phyloP scores from a whole-genome alignment of 2,888 invertebrate species.

The Yponomeuta plumbellus region DNA sequence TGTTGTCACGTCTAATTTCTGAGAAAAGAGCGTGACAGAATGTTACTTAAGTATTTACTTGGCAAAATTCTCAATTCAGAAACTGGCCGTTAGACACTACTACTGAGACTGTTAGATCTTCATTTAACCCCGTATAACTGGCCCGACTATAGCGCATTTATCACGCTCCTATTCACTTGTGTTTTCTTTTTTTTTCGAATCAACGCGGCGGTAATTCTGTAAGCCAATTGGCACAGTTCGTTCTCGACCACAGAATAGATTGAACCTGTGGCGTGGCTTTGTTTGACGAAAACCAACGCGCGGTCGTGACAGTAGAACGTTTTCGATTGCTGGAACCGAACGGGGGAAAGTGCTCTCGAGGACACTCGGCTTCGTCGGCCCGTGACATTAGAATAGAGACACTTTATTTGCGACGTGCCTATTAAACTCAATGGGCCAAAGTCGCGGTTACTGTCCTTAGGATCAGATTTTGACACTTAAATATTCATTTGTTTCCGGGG shows the following conservation, averaged over 20 bases:
- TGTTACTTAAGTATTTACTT: too few relatives aligned
- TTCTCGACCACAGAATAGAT: slow-evolving; percentile 8
- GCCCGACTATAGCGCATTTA: not conserved
- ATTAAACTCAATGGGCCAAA: not conserved
- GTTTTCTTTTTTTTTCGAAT: not conserved
- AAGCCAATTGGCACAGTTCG: slow-evolving; percentile 2
- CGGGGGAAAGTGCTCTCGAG: slow-evolving; percentile 50
- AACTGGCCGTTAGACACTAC: not conserved
- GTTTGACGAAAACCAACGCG: slow-evolving; percentile 24
- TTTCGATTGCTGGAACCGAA: slow-evolving; percentile 43
- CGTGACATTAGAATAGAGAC: slow-evolving; percentile 32
- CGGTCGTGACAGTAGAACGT: slow-evolving; percentile 37
- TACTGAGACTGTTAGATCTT: not conserved
- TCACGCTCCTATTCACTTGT: not conserved
- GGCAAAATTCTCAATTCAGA: too few relatives aligned
- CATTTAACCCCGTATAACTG: not conserved
- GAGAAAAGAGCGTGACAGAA: too few relatives aligned
- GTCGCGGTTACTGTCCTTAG: not conserved
- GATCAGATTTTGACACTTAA: not conserved
- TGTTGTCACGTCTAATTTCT: too few relatives aligned
- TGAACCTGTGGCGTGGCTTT: slow-evolving; percentile 18
- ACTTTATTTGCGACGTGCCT: not conserved
- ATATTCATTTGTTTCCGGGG: not conserved
- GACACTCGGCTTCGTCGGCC: slow-evolving; percentile 35
- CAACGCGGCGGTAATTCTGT: not conserved